Evolutionary conservation across 2,888 invertebrate species (phyloP).

Genomic region (Drosophila neotestacea): DNA sequence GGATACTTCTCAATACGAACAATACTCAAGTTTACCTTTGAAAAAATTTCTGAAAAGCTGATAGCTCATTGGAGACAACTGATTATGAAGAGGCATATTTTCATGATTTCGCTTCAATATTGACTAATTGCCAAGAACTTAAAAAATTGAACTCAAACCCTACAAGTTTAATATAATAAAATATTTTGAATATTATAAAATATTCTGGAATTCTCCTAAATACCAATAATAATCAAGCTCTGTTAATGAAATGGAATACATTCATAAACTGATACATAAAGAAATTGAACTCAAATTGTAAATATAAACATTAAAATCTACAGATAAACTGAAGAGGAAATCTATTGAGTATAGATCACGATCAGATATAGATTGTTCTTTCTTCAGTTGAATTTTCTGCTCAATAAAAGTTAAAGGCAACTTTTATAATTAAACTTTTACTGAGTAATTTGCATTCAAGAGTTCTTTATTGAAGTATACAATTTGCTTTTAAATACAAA

Average conservation of each 20-base stretch:
- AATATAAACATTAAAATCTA: no score
- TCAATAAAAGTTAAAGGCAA: background rate
- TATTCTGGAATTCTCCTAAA: background rate
- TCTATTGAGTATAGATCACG: background rate
- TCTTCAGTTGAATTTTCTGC: background rate
- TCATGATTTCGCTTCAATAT: no score
- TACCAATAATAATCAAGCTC: no score
- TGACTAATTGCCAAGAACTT: no score
- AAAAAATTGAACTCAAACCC: no score
- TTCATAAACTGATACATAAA: no score
- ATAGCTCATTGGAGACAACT: no score
- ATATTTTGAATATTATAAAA: background rate
- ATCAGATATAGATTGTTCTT: background rate
- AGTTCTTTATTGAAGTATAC: background rate
- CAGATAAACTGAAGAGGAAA: background rate
- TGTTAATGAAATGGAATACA: no score
- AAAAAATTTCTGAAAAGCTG: background rate
- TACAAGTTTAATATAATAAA: background rate
- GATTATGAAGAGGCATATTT: background rate
- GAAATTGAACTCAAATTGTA: no score
- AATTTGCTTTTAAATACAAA: slow-evolving; percentile 15
- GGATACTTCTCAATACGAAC: background rate
- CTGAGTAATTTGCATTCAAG: slow-evolving; percentile 29
- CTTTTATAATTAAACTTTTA: slow-evolving; percentile 35
- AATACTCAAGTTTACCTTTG: background rate